phyloP scores from a whole-genome alignment of 1,140 invertebrate species.

The Lepidurus packardi region DNA sequence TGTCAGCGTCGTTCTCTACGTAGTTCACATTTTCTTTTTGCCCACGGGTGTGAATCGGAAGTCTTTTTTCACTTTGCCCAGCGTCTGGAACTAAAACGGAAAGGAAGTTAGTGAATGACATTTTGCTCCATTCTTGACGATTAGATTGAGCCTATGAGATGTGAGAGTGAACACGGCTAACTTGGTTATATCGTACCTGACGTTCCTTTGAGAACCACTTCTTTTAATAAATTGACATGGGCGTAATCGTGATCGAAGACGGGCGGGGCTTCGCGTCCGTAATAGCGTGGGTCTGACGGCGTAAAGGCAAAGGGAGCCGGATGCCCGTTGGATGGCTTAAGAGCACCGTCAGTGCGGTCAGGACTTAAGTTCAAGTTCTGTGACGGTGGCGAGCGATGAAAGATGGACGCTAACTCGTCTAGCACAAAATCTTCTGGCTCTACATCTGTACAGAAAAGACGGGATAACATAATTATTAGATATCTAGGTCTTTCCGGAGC shows the following conservation, averaged over 20 bases:
- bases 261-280: constrained; percentile 32
- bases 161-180: not conserved
- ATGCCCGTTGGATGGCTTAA: not conserved
- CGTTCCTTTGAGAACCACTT: not conserved
- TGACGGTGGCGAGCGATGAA: not conserved
- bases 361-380: not conserved
- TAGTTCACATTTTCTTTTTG: constrained; percentile 9
- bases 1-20: not conserved
- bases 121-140: not conserved
- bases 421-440: constrained; percentile 3
- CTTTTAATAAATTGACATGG: not conserved
- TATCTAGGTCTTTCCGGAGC: no score
- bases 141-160: no score
- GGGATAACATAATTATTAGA: no score
- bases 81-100: not conserved
- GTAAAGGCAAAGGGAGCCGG: constrained; percentile 43
- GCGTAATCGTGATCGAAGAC: not conserved
- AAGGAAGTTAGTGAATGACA: not conserved
- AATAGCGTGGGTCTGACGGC: constrained; percentile 48
- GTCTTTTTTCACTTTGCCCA: not conserved
- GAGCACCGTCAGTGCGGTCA: not conserved
- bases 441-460: not conserved
- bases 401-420: not conserved
- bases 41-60: not conserved
- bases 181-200: not conserved